Percentiles rank a stretch among this genome's conserved stretches.
Conservation (phyloP, 2,797 vertebrate genomes). For the Triplophysa bombifrons region DNA sequence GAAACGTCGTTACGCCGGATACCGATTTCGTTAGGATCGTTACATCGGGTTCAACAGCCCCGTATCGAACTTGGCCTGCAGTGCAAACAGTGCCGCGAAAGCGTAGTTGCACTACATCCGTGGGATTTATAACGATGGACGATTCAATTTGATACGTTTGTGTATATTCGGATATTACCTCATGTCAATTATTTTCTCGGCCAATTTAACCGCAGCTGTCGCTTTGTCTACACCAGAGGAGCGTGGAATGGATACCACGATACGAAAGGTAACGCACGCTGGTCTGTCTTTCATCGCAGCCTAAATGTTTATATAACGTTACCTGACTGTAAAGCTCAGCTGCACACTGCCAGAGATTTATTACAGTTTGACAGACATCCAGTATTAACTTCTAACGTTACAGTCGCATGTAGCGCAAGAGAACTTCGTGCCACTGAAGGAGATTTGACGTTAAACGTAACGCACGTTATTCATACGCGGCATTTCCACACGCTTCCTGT, state of each 20-base stretch:
- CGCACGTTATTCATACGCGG: too few relatives aligned
- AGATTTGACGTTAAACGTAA: neutral
- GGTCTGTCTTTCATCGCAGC: neutral
- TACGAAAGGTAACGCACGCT: conserved; percentile 54
- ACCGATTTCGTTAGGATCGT: conserved; percentile 9
- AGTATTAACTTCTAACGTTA: neutral
- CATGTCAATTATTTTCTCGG: conserved; percentile 7
- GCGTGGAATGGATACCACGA: conserved; percentile 48
- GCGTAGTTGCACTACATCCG: neutral
- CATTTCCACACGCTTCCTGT: conserved; percentile 3
- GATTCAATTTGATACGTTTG: conserved; percentile 2
- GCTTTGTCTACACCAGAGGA: conserved; percentile 30
- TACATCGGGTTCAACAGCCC: conserved; percentile 21
- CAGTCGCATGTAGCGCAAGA: neutral
- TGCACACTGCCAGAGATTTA: conserved; percentile 19
- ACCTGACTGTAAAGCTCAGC: conserved; percentile 1
- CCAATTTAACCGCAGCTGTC: conserved; percentile 20
- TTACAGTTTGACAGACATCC: neutral
- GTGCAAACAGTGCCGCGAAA: neutral
- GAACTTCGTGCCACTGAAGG: neutral
- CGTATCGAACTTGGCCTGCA: conserved; percentile 36
- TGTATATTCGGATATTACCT: neutral
- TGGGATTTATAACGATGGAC: conserved; percentile 8
- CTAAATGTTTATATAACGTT: neutral
- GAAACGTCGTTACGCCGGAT: conserved; percentile 18